Conservation (phyloP, 2,888 invertebrate genomes). For the Aromia moschata region DNA sequence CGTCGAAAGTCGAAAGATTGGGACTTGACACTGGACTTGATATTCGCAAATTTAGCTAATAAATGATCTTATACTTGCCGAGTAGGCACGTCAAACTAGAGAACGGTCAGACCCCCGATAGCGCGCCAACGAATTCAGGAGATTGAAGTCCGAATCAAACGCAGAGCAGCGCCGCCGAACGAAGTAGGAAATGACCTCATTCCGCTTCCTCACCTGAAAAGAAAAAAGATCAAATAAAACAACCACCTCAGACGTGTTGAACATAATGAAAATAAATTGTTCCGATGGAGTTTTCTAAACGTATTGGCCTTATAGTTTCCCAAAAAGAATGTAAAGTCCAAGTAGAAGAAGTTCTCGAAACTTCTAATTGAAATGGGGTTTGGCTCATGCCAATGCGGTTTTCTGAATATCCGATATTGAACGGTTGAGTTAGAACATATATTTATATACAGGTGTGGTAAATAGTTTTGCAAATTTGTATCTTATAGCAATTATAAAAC, state of each 20-base stretch:
- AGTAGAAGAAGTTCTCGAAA: no score
- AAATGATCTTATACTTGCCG: conserved; percentile 14
- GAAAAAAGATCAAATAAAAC: conserved; percentile 4
- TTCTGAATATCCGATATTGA: no score
- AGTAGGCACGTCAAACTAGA: background rate
- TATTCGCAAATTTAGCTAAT: conserved; percentile 4
- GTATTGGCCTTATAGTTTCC: no score
- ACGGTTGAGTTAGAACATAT: no score
- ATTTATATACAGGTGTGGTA: no score
- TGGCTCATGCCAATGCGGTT: no score
- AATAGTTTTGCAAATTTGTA: no score
- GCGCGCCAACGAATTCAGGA: background rate
- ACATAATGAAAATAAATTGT: no score
- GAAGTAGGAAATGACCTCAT: conserved; percentile 4
- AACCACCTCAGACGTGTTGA: background rate
- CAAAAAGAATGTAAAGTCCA: no score
- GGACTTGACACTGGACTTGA: background rate
- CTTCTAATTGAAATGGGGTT: no score
- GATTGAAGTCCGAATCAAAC: conserved; percentile 11
- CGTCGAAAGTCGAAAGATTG: background rate
- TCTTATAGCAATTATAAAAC: no score
- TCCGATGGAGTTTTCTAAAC: no score
- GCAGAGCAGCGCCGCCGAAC: background rate
- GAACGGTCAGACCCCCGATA: conserved; percentile 4
- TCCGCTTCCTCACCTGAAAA: conserved; percentile 18